phyloP scores from a whole-genome alignment of 2,888 invertebrate genomes.

The Chironomus riparius region DNA sequence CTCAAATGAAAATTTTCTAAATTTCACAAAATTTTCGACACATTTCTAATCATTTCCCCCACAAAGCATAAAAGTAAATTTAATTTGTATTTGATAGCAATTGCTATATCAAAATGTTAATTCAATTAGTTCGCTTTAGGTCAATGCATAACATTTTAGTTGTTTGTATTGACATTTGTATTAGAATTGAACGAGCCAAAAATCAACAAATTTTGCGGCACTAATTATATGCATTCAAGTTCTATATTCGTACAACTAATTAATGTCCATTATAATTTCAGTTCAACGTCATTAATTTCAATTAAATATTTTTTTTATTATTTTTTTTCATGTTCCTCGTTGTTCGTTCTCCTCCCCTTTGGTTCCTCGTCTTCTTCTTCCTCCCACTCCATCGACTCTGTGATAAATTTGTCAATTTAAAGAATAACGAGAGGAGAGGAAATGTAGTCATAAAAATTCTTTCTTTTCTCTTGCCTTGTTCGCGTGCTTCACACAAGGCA shows the following conservation, averaged over 20 bases:
- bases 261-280: neutral
- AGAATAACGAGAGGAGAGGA: neutral
- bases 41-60: too few relatives aligned
- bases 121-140: neutral
- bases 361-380: too few relatives aligned
- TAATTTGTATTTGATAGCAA: neutral
- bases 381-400: neutral
- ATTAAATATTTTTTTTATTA: neutral
- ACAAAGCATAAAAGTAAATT: neutral
- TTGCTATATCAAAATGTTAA: neutral
- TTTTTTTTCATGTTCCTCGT: too few relatives aligned
- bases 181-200: neutral
- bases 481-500: neutral
- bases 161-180: neutral
- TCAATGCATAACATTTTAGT: neutral
- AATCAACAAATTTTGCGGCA: slow-evolving; percentile 10
- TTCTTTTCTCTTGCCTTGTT: neutral
- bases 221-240: slow-evolving; percentile 5
- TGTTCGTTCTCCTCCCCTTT: neutral
- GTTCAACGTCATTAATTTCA: neutral
- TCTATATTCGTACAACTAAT: neutral
- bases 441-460: neutral
- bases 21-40: too few relatives aligned
- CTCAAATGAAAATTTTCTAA: too few relatives aligned
- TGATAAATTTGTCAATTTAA: neutral